Conservation (phyloP, 1,140 invertebrate genomes). For the Pachypsylla venusta region DNA sequence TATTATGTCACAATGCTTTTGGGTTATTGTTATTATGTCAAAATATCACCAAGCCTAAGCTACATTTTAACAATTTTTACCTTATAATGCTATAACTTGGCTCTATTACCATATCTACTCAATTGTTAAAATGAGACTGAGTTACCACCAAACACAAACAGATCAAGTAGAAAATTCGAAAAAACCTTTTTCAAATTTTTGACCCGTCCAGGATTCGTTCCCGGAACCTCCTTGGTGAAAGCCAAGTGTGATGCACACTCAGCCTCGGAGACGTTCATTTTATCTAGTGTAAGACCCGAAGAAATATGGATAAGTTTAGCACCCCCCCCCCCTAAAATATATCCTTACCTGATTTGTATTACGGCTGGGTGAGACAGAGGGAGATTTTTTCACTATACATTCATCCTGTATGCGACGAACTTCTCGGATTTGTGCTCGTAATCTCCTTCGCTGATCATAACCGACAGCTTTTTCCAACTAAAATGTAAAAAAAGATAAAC, state of each 20-base stretch:
- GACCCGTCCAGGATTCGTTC: too few species aligned
- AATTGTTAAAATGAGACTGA: too few species aligned
- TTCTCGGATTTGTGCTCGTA: slow-evolving; percentile 53
- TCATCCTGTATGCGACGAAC: slow-evolving; percentile 41
- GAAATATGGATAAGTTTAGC: too few species aligned
- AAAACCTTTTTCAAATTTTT: not conserved
- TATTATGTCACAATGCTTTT: too few species aligned
- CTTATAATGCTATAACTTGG: too few species aligned
- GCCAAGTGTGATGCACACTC: not conserved
- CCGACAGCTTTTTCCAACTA: slow-evolving; percentile 53
- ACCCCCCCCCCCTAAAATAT: not conserved
- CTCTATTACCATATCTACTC: too few species aligned
- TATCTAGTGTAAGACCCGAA: too few species aligned
- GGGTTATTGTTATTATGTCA: too few species aligned
- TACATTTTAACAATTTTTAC: too few species aligned
- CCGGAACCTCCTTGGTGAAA: too few species aligned
- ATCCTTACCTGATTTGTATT: slow-evolving; percentile 2
- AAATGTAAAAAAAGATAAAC: slow-evolving; percentile 20
- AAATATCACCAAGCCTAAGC: too few species aligned
- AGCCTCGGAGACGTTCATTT: not conserved
- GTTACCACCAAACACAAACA: too few species aligned
- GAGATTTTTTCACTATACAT: not conserved
- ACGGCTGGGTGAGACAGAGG: not conserved
- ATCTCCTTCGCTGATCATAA: slow-evolving; percentile 54
- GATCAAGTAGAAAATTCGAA: not conserved